Evolutionary conservation across 2,113 vertebrate genomes (phyloP).

Genomic region (Pterocles burchelli): DNA sequence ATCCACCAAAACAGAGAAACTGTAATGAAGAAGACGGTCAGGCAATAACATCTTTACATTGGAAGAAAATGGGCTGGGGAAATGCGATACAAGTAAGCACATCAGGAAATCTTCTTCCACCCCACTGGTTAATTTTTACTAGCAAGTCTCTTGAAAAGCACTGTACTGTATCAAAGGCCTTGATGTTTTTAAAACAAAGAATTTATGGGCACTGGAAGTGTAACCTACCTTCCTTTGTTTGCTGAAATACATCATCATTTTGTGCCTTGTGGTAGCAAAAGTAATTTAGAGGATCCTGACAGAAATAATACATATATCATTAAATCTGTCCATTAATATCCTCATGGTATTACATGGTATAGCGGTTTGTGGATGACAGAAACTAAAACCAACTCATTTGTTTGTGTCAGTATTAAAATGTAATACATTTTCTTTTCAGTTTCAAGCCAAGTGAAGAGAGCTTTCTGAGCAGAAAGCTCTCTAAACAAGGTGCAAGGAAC

Average conservation of each 20-base stretch:
- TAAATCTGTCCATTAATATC: slow-evolving; percentile 70
- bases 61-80: neutral
- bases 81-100: neutral
- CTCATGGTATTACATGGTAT: slow-evolving; percentile 65
- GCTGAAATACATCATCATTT: slow-evolving; percentile 70
- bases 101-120: neutral
- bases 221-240: slow-evolving; percentile 64
- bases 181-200: slow-evolving; percentile 74
- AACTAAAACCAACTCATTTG: slow-evolving; percentile 69
- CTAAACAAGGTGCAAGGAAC: neutral
- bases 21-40: neutral
- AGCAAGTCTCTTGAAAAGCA: slow-evolving; percentile 43
- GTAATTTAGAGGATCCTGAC: slow-evolving; percentile 71
- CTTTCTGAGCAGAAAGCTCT: neutral
- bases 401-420: slow-evolving; percentile 61
- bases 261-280: slow-evolving; percentile 59
- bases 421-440: slow-evolving; percentile 33
- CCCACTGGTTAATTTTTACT: slow-evolving; percentile 40
- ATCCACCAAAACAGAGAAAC: neutral
- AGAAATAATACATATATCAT: slow-evolving; percentile 71
- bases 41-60: neutral
- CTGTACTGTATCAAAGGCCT: slow-evolving; percentile 38
- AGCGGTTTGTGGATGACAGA: slow-evolving; percentile 68
- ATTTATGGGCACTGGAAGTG: slow-evolving; percentile 58
- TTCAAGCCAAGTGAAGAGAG: neutral